phyloP scores from a whole-genome alignment of 2,113 vertebrate genomes.

The Osmerus mordax region DNA sequence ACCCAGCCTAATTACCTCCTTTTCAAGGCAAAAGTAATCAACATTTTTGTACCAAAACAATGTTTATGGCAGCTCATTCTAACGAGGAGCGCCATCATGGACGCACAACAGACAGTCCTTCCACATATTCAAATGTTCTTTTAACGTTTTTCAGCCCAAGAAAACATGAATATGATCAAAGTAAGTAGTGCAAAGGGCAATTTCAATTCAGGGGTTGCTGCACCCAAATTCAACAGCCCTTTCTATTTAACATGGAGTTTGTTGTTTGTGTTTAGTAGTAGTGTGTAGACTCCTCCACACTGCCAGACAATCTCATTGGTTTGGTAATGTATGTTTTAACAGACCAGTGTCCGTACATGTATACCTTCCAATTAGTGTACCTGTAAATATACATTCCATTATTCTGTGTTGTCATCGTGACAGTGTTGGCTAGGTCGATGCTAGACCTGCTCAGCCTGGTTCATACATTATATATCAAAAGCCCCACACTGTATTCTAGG shows the following conservation, averaged over 20 bases:
- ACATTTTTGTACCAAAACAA: no score
- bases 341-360: neutral
- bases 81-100: conserved; percentile 54
- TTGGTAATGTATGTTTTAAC: no score
- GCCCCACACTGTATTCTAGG: conserved; percentile 29
- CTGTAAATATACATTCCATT: neutral
- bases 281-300: no score
- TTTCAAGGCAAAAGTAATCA: no score
- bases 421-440: conserved; percentile 38
- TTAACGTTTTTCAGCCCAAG: no score
- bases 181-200: conserved; percentile 12
- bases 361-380: conserved; percentile 21
- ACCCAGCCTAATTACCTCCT: no score
- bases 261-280: no score
- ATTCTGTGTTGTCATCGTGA: conserved; percentile 45
- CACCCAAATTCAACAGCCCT: no score
- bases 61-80: no score
- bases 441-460: conserved; percentile 45
- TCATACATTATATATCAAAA: conserved; percentile 60
- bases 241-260: no score
- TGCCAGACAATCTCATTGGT: no score
- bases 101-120: conserved; percentile 43
- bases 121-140: conserved; percentile 20
- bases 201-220: conserved; percentile 13
- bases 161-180: neutral